phyloP scores from a whole-genome alignment of 2,113 vertebrate species.

The Pygoscelis antarcticus region DNA sequence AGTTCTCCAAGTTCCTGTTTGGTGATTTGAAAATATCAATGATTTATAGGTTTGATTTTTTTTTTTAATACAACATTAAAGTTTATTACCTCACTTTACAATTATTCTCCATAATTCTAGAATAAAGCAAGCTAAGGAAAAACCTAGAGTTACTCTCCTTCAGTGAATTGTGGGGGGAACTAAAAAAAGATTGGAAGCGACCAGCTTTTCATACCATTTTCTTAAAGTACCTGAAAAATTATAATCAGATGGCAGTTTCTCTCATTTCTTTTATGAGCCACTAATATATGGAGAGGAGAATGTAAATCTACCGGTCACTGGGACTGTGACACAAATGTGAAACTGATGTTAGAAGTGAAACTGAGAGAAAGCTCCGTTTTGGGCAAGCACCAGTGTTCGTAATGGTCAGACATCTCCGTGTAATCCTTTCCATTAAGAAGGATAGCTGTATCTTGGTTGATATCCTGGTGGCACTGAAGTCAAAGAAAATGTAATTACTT shows the following conservation, averaged over 20 bases:
- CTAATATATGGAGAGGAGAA: neutral
- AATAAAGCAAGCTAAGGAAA: neutral
- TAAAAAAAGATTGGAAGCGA: neutral
- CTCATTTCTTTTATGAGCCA: neutral
- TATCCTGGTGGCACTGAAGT: neutral
- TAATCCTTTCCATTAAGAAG: neutral
- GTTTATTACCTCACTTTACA: neutral
- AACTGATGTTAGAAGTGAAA: neutral
- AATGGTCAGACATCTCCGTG: neutral
- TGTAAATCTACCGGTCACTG: neutral
- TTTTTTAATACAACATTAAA: neutral
- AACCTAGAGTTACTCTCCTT: neutral
- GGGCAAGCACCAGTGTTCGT: neutral
- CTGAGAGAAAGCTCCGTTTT: neutral
- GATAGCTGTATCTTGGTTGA: neutral
- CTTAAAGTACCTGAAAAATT: neutral
- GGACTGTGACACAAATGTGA: neutral
- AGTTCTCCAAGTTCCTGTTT: constrained; percentile 13
- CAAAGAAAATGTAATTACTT: neutral
- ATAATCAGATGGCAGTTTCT: neutral
- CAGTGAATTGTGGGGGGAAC: neutral
- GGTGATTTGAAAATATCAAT: neutral
- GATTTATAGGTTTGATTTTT: neutral
- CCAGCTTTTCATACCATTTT: neutral
- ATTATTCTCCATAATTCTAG: neutral